A percentile compares a stretch with the other conserved stretches of the same genome.
These are phyloP conservation scores for Halyomorpha halys DNA, from an alignment of 1,140 invertebrate genomes.

Conservation along the genomic window DNA sequence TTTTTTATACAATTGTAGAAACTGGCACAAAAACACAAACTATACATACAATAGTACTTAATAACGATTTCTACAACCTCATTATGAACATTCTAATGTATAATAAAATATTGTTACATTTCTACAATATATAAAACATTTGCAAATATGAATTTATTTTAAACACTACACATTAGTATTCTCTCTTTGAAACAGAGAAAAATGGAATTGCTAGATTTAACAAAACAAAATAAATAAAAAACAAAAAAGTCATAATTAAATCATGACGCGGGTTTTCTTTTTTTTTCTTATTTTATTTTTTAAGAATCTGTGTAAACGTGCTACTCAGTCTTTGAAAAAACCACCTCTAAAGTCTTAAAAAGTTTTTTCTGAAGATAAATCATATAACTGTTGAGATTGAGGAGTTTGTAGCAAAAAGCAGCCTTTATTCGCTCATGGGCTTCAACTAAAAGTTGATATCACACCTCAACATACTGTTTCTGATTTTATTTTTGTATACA, in stretches of 20 bases:
- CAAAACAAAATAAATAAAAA: conserved; percentile 1
- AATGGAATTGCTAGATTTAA: neutral
- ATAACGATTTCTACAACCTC: conserved; percentile 7
- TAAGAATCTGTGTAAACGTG: conserved; percentile 10
- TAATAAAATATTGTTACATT: conserved; percentile 14
- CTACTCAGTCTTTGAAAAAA: conserved; percentile 18
- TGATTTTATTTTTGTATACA: neutral
- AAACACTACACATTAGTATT: neutral
- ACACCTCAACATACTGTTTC: conserved; percentile 3
- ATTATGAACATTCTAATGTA: neutral
- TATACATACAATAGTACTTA: conserved; percentile 6
- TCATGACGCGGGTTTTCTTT: neutral
- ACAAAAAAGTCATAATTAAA: neutral
- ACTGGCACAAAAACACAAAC: conserved; percentile 16
- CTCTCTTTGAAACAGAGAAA: conserved; percentile 4
- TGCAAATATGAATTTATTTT: neutral
- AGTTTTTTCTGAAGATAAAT: too few species aligned
- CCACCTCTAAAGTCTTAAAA: conserved; percentile 6
- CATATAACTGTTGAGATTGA: neutral
- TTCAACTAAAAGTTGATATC: conserved; percentile 11
- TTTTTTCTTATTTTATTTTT: neutral
- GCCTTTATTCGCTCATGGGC: neutral
- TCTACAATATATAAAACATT: conserved; percentile 4
- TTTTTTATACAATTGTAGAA: neutral
- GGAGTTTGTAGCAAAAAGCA: neutral